Evolutionary conservation across 1,140 invertebrate species (phyloP).

Genomic region (Drosophila tani): DNA sequence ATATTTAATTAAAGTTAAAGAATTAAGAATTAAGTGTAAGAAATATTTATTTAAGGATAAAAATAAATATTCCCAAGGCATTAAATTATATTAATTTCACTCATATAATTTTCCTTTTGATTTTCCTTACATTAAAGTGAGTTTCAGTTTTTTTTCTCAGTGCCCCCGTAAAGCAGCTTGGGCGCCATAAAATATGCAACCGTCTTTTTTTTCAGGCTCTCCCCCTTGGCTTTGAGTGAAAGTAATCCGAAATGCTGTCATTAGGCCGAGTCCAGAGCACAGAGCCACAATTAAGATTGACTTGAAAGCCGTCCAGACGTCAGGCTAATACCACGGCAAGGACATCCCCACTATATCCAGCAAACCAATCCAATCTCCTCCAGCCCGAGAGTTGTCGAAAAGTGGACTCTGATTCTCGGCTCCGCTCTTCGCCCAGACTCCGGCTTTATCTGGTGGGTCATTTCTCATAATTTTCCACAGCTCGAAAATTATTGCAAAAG

Average conservation of each 20-base stretch:
- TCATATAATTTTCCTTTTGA: no score
- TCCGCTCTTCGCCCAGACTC: constrained; percentile 17
- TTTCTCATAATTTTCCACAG: constrained; percentile 82
- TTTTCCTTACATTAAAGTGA: no score
- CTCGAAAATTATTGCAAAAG: constrained; percentile 81
- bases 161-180: constrained; percentile 49
- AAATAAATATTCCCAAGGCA: no score
- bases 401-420: constrained; percentile 54
- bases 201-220: constrained; percentile 26
- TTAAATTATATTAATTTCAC: no score
- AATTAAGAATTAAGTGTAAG: neutral
- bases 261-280: constrained; percentile 52
- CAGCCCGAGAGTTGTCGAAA: constrained; percentile 66
- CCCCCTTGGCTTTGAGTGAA: constrained; percentile 56
- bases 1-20: neutral
- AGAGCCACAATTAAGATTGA: constrained; percentile 78
- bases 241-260: constrained; percentile 82
- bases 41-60: neutral
- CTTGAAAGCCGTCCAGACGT: constrained; percentile 60
- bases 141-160: neutral
- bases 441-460: constrained; percentile 72
- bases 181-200: constrained; percentile 74
- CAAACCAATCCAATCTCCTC: constrained; percentile 50
- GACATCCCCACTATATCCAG: constrained; percentile 27
- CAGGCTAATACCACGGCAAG: constrained; percentile 56